A percentile compares a stretch with the other conserved stretches of the same genome.
phyloP scores from a whole-genome alignment of 2,113 vertebrate genomes.

The Lonchura striata region DNA sequence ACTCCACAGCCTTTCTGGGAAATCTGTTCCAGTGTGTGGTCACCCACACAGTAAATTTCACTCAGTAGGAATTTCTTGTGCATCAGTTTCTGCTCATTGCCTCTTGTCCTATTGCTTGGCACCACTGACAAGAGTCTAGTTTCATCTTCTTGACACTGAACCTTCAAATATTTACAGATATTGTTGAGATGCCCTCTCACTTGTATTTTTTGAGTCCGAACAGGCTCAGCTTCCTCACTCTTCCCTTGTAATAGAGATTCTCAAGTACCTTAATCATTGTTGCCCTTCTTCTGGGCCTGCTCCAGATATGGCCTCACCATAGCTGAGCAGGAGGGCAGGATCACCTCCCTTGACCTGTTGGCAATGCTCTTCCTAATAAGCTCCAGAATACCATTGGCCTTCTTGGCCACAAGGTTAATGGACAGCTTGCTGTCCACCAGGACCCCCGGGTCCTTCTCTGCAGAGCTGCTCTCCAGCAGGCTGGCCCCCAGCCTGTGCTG shows the following conservation, averaged over 20 bases:
- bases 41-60: not conserved
- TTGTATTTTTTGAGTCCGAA: not conserved
- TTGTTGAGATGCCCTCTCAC: not conserved
- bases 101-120: not conserved
- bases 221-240: not conserved
- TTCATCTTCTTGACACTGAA: not conserved
- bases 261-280: not conserved
- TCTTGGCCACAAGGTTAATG: not conserved
- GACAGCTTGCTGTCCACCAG: not conserved
- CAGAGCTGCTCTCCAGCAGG: not conserved
- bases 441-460: not conserved
- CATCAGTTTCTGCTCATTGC: not conserved
- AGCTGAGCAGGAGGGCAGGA: not conserved
- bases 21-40: not conserved
- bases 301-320: not conserved
- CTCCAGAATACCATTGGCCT: not conserved
- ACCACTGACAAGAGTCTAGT: not conserved
- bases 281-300: not conserved
- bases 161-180: not conserved
- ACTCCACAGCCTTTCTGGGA: not conserved
- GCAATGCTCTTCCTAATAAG: not conserved
- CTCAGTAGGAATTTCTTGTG: not conserved
- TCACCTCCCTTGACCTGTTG: not conserved
- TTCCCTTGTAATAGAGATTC: not conserved
- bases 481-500: accelerated